These are phyloP conservation scores for Leptocoma aspasia DNA, from an alignment of 2,113 vertebrate species.

Conservation along the genomic window DNA sequence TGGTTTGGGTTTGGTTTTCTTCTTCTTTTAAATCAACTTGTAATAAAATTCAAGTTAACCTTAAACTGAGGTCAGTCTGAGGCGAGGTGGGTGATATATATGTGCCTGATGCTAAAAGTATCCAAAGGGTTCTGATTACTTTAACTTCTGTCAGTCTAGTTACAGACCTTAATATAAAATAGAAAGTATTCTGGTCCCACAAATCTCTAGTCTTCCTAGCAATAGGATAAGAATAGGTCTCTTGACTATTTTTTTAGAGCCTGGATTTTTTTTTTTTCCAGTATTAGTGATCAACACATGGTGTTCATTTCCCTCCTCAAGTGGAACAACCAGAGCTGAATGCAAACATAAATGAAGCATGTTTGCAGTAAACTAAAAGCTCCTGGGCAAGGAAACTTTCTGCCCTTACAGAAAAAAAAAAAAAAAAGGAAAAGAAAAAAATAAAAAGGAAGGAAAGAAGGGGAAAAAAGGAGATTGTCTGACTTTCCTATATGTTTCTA, in stretches of 20 bases:
- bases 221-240: neutral
- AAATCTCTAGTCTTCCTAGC: slow-evolving; percentile 28
- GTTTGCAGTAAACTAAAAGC: neutral
- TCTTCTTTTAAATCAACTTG: slow-evolving; percentile 8
- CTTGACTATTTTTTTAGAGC: neutral
- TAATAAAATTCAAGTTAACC: slow-evolving; percentile 8
- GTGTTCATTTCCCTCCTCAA: neutral
- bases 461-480: neutral
- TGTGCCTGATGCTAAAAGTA: neutral
- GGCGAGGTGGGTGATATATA: neutral
- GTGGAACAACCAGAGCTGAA: neutral
- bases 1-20: neutral
- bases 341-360: neutral
- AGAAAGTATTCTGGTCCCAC: slow-evolving; percentile 16
- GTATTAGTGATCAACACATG: neutral
- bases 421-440: no score
- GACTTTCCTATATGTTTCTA: neutral
- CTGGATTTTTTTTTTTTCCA: neutral
- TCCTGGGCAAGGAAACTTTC: neutral
- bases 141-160: neutral
- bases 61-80: slow-evolving; percentile 13
- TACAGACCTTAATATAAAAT: neutral
- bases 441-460: fast-evolving
- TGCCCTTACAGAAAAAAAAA: neutral
- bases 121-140: neutral